Conservation (phyloP, 2,888 invertebrate species). For the Eupelmus urozonus region DNA sequence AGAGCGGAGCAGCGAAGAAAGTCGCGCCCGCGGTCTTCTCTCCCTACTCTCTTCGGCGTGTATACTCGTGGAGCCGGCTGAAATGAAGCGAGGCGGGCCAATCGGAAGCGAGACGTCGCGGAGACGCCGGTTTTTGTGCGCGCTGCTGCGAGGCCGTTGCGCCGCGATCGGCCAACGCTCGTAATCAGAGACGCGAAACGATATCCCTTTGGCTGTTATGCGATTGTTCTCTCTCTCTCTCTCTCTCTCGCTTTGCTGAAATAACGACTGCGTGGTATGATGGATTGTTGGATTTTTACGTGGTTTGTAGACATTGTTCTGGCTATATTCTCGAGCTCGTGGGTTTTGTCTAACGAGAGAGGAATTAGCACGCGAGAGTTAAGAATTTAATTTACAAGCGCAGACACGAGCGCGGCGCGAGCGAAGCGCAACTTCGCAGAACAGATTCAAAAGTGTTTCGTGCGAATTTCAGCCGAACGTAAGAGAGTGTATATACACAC, state of each 20-base stretch:
- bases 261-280: too few species aligned
- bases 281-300: too few species aligned
- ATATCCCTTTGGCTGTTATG: background rate
- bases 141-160: background rate
- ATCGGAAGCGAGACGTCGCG: conserved; percentile 38
- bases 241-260: background rate
- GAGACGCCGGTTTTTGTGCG: conserved; percentile 54
- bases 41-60: conserved; percentile 7
- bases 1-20: conserved; percentile 18
- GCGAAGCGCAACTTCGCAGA: too few species aligned
- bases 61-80: conserved; percentile 27
- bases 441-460: too few species aligned
- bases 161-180: conserved; percentile 1
- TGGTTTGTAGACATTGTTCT: too few species aligned
- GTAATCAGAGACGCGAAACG: background rate
- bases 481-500: too few species aligned
- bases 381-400: too few species aligned
- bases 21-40: conserved; percentile 7
- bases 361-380: too few species aligned
- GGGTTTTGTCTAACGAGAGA: too few species aligned
- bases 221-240: background rate
- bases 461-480: too few species aligned
- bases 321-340: too few species aligned
- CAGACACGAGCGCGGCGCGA: too few species aligned
- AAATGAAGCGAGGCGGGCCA: conserved; percentile 51